phyloP scores from a whole-genome alignment of 2,113 vertebrate species.

The Hassar affinis region DNA sequence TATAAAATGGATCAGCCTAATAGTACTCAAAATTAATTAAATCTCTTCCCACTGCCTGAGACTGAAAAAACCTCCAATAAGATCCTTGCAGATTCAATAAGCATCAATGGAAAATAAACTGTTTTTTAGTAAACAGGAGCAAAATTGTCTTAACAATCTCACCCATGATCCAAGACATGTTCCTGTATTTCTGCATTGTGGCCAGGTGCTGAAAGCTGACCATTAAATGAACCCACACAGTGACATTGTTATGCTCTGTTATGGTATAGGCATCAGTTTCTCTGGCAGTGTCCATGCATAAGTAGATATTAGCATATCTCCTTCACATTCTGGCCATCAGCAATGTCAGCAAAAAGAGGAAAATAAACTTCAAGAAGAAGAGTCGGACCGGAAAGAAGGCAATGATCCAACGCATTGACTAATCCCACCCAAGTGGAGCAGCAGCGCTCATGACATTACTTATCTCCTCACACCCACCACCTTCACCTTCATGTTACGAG shows the following conservation, averaged over 20 bases:
- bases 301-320: slow-evolving; percentile 30
- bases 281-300: slow-evolving; percentile 11
- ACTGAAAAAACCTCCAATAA: slow-evolving; percentile 26
- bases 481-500: not conserved
- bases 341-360: slow-evolving; percentile 25
- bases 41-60: slow-evolving; percentile 27
- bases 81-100: slow-evolving; percentile 37
- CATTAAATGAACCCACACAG: slow-evolving; percentile 5
- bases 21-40: slow-evolving; percentile 47
- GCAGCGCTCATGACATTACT: not conserved
- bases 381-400: not conserved
- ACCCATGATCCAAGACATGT: not conserved
- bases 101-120: slow-evolving; percentile 48
- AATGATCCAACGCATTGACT: slow-evolving; percentile 21
- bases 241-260: slow-evolving; percentile 14
- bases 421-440: slow-evolving; percentile 27
- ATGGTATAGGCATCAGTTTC: not conserved
- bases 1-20: slow-evolving; percentile 49
- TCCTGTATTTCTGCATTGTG: slow-evolving; percentile 9
- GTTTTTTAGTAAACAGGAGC: slow-evolving; percentile 34
- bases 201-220: slow-evolving; percentile 14
- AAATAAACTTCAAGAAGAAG: slow-evolving; percentile 13
- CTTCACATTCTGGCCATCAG: slow-evolving; percentile 23
- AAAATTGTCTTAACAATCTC: not conserved
- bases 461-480: slow-evolving; percentile 31